Evolutionary conservation across 1,140 invertebrate genomes (phyloP), one percentile per base, ranked within the genome.

Genomic region (Luehdorfia chinensis): DNA sequence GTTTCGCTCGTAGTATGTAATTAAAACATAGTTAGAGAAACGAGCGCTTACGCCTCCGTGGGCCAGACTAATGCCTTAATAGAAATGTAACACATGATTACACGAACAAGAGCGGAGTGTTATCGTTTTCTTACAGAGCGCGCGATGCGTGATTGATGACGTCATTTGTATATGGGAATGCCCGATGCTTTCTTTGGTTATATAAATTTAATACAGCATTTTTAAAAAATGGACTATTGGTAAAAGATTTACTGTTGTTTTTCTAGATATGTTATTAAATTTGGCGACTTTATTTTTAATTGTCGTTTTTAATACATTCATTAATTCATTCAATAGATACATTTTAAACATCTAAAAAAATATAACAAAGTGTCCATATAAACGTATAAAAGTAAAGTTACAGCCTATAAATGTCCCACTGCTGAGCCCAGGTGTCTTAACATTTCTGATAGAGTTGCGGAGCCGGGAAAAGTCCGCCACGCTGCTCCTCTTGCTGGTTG

Each of bases 21-120:
- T 83, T 83, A 83, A 83, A 83, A 83, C 67, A 77, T 83, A 79
- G 74, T 83, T 83, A 83, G 67, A 67, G 46, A 39, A 64, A 53
- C 52, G 54, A 61, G 50, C 57, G 36, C 57, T 32, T 52, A 68
- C 71, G 69, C 69, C 71, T 66, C 59, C 55, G 59, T 47, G 49
- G 46, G 37, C 36, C 68, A 73, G 69, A 81, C 75, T 78, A 76
- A 80, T 80, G 70, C 57, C 56, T 63, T 77, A 80, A 81, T 78
- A 81, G 77, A 81, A 76, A 77, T 75, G 67, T 78, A 71, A 58
- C 75, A 66, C 62, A 65, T 76, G 74, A 81, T 77, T 80, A 76
- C 71, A 69, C 69, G 61, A 66, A 71, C 66, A 65, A 66, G 56
- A 55, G 62, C 47, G 55, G 50, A 51, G 57, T 49, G 71, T 73